phyloP scores from a whole-genome alignment of 1,140 invertebrate species.

The Triops cancriformis region DNA sequence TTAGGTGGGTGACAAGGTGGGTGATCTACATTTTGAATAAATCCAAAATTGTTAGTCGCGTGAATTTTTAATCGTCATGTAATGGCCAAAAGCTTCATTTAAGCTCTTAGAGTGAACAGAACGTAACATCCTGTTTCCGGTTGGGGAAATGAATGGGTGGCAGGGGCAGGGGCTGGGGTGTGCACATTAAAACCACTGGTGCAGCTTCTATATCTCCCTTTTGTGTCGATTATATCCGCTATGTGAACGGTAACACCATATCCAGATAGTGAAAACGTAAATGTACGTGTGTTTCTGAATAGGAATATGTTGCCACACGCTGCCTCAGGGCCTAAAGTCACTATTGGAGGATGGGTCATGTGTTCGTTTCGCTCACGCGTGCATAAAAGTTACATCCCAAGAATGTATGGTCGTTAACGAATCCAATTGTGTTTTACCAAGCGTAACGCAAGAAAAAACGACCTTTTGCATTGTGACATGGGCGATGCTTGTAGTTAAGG shows the following conservation, averaged over 20 bases:
- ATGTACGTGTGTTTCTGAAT: no score
- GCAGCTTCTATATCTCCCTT: not conserved
- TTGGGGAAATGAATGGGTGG: not conserved
- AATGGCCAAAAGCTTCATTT: not conserved
- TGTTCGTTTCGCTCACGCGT: not conserved
- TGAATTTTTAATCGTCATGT: not conserved
- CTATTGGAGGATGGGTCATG: not conserved
- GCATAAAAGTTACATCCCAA: not conserved
- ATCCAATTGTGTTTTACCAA: not conserved
- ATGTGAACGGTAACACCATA: not conserved
- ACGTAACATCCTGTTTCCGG: not conserved
- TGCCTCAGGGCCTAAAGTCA: not conserved
- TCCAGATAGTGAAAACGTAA: not conserved
- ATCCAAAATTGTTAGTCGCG: not conserved
- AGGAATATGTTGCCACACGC: not conserved
- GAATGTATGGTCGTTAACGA: not conserved
- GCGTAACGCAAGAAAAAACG: not conserved
- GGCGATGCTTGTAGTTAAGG: no score
- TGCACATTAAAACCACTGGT: not conserved
- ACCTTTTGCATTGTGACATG: no score
- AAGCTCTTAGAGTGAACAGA: not conserved
- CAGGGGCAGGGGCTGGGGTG: no score
- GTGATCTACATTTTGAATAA: not conserved
- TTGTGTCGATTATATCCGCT: not conserved
- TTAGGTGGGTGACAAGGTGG: not conserved